phyloP scores from a whole-genome alignment of 2,888 invertebrate genomes.

The Volucella inflata region DNA sequence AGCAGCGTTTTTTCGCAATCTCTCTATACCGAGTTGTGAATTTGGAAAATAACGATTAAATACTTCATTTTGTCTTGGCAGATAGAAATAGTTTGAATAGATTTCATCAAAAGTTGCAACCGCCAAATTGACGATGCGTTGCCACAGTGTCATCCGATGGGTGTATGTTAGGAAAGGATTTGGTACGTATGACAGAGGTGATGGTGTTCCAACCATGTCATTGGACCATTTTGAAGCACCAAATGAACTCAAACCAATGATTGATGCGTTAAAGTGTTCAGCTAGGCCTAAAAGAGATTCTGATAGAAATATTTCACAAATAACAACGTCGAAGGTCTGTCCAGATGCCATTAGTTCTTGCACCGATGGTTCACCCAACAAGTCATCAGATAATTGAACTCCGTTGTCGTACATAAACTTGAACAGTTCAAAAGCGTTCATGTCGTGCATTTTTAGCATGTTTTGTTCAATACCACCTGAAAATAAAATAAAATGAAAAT shows the following conservation, averaged over 20 bases:
- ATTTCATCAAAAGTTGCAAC: slow-evolving; percentile 4
- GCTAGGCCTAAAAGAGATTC: slow-evolving; percentile 82
- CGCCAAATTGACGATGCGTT: slow-evolving; percentile 76
- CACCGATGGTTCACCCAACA: slow-evolving; percentile 77
- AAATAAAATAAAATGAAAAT: too few species aligned
- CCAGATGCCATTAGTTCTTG: slow-evolving; percentile 79
- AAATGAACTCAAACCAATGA: slow-evolving; percentile 80
- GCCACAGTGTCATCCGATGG: slow-evolving; percentile 81
- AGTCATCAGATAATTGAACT: too few species aligned
- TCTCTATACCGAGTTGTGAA: slow-evolving; percentile 78
- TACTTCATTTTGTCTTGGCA: slow-evolving; percentile 79
- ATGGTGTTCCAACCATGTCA: slow-evolving; percentile 81
- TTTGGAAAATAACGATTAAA: slow-evolving; percentile 79
- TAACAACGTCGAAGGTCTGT: slow-evolving; percentile 82
- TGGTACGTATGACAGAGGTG: slow-evolving; percentile 82
- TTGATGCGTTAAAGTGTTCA: slow-evolving; percentile 80
- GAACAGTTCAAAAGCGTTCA: too few species aligned
- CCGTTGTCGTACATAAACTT: too few species aligned
- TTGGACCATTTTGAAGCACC: slow-evolving; percentile 81
- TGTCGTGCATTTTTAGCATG: too few species aligned
- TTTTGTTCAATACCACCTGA: too few species aligned
- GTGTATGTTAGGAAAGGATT: slow-evolving; percentile 79
- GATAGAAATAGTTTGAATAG: slow-evolving; percentile 69
- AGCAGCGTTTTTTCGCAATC: slow-evolving; percentile 79
- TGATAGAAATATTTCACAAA: slow-evolving; percentile 82